A percentile compares a stretch with the other conserved stretches of the same genome.
phyloP scores from a whole-genome alignment of 2,113 vertebrate genomes.

The Cavia porcellus region DNA sequence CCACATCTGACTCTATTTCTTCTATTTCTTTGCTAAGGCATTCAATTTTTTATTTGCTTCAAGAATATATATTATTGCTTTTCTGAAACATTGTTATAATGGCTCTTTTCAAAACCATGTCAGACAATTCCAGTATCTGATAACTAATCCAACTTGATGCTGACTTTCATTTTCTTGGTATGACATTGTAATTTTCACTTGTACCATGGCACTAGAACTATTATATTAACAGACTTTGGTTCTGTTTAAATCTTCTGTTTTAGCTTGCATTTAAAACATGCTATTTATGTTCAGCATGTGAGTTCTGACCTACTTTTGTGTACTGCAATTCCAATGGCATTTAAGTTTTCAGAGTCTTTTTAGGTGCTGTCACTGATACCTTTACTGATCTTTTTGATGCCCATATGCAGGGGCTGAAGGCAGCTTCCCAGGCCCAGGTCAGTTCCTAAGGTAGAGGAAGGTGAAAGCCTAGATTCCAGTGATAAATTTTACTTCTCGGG shows the following conservation, averaged over 20 bases:
- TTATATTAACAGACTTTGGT: background rate
- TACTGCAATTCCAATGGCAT: background rate
- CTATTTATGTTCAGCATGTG: background rate
- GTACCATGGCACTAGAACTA: background rate
- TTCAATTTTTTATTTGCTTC: background rate
- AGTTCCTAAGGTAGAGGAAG: background rate
- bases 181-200: background rate
- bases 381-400: background rate
- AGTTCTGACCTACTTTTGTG: background rate
- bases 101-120: constrained; percentile 24
- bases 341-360: background rate
- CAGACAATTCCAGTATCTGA: background rate
- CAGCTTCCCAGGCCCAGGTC: background rate
- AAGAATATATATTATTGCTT: background rate
- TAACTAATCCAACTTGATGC: background rate
- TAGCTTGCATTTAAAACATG: background rate
- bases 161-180: background rate
- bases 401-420: fast-evolving
- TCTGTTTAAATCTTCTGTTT: background rate
- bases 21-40: background rate
- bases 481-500: background rate
- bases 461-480: background rate
- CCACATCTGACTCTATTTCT: background rate
- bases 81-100: background rate
- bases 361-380: background rate